Base-by-base conservation (phyloP, 2,888 invertebrate genomes). In the Drosophila quinaria region DNA sequence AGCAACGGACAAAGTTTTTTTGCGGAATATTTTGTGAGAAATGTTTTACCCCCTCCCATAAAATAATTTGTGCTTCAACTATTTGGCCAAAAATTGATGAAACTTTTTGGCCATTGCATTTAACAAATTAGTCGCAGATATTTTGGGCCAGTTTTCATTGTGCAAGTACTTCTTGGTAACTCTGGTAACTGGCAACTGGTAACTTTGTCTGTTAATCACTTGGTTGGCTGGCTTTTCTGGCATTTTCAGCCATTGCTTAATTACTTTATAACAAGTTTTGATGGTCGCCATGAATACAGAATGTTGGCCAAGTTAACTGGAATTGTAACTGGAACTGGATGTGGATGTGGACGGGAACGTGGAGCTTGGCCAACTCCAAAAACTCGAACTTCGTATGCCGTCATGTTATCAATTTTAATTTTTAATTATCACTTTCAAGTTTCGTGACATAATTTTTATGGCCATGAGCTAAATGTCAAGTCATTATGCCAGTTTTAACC, bases 371-470 rank as follows among this genome's bases (percentile, higher is more conserved):
- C 42, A 44, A 44, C 51, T 13, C 4, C 37, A 29, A 31, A 19
- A 5, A 11, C 47, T 29, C 29, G 25, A 25, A 37, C 59, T 41
- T 39, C 37, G 15, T 47, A 9, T 44, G 64, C 46, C 29, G 63
- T 39, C 60, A 44, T 58, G 65, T 66, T 76, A 87, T 84, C 86
- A 84, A 84, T 84, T 84, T 84, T 78, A 85, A 84, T 87, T 87
- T 87, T 85, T 85, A 84, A 84, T 84, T 84, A 84, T 76, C 88
- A 80, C 83, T 87, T 87, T 84, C 86, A 87, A 85, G 83, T 87
- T 84, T 82, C 74, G 85, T 82, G 86, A 78, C 88, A 81, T 65
- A 67, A 74, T 80, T 85, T 85, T 64, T 73, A 74, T 78, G 88
- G 82, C 88, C 88, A 41, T 81, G 81, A 79, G 78, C 78, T 83